Evolutionary conservation across 2,797 vertebrate genomes (phyloP), one percentile per base, ranked within the genome.

Genomic region (Gallinago nigripennis): DNA sequence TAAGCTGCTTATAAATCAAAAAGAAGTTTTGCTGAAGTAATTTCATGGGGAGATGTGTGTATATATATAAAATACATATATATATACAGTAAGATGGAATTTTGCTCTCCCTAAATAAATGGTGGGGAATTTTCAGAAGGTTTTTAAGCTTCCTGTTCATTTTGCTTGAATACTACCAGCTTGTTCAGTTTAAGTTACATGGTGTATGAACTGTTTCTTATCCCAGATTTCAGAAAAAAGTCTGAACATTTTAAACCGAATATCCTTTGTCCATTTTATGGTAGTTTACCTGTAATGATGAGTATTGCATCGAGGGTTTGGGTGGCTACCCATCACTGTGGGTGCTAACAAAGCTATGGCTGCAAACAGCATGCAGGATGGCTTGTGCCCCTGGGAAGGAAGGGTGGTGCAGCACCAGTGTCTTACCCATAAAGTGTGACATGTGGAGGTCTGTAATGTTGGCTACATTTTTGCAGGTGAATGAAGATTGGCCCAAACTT

Each of bases 381-480:
- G 61, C 39, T 24, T 2, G 12, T 16, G 66, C 37, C 58, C 39
- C 48, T 9, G 23, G 51, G 30, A 25, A 19, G 18, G 39, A 9
- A 12, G 15, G 30, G 50, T 15, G 58, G 11, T 11, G 23, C 3
- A 3, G 41, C 50, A 8, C 28, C 3, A 9, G 13, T 5, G 12
- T 5, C 24, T 5, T 2, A 3, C 18, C 46, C 8, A 0, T 4
- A 1, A 16, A 8, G 12, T 19, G 24, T 3, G n/a, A 21, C 4
- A 24, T 3, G 31, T 5, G 31, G 54, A 21, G 46, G 5, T 12
- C 28, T 6, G 18, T n/a, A 17, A 77, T 2, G 0, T 28, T 51
- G 45, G 15, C 46, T 11, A 0, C 46, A 12, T 19, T 16, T 30
- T n/a, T 46, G 25, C 77, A 82, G 61, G 33, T 18, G 61, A 24